Evolutionary conservation across 2,113 vertebrate species (phyloP).

Genomic region (Dipodomys stephensi): DNA sequence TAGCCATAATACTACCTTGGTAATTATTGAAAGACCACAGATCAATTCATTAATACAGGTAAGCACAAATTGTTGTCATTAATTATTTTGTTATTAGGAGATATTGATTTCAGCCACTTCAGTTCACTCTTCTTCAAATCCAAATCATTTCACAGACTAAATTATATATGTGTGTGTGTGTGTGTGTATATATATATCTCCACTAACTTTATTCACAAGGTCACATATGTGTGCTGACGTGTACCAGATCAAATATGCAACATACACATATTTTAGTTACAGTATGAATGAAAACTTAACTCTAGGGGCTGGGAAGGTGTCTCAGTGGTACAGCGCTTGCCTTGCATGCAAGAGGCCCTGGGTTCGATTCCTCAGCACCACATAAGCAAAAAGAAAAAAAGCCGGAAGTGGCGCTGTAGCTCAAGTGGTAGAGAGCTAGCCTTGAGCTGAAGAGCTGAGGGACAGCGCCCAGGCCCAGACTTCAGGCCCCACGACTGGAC

Average conservation of each 20-base stretch:
- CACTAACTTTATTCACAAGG: conserved; percentile 16
- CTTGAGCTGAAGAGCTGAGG: no score
- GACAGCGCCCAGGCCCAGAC: no score
- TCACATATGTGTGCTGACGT: background rate
- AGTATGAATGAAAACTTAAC: background rate
- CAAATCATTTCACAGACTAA: background rate
- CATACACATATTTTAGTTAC: background rate
- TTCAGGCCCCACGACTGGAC: no score
- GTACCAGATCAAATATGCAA: background rate
- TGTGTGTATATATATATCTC: no score
- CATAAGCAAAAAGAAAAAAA: no score
- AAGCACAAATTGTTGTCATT: background rate
- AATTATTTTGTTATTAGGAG: background rate
- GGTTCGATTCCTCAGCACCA: no score
- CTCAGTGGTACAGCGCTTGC: no score
- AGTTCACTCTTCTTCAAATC: background rate
- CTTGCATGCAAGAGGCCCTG: no score
- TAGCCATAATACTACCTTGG: background rate
- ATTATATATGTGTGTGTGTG: background rate
- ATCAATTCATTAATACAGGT: background rate
- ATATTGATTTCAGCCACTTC: background rate
- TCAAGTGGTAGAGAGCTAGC: no score
- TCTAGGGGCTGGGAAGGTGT: background rate
- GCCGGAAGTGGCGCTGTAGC: no score
- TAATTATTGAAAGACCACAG: conserved; percentile 26